Evolutionary conservation across 1,140 invertebrate genomes (phyloP).

Genomic region (Mercenaria mercenaria): DNA sequence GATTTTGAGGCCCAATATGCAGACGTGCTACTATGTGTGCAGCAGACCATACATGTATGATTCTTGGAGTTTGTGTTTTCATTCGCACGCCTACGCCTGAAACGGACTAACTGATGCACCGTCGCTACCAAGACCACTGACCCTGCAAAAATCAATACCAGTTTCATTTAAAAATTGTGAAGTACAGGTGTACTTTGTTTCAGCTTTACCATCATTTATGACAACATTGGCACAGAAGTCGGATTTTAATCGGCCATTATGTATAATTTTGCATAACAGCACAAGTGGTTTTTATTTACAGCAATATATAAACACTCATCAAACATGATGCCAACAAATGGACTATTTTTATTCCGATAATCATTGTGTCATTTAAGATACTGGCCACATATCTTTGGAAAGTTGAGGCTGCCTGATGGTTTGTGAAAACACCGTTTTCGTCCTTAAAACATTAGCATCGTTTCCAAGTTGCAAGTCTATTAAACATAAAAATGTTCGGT

Average conservation of each 20-base stretch:
- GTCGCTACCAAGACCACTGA: background rate
- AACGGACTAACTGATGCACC: background rate
- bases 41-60: background rate
- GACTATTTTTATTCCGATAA: background rate
- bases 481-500: background rate
- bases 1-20: background rate
- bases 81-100: background rate
- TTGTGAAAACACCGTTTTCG: background rate
- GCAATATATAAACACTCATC: background rate
- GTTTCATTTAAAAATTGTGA: background rate
- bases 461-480: slow-evolving; percentile 15
- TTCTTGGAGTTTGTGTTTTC: background rate
- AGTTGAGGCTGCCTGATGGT: background rate
- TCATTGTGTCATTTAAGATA: background rate
- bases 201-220: slow-evolving; percentile 1
- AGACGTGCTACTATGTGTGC: background rate
- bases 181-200: background rate
- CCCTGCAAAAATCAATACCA: background rate
- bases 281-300: slow-evolving; percentile 23
- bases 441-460: background rate
- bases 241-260: background rate
- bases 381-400: background rate
- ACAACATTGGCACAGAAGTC: slow-evolving; percentile 16
- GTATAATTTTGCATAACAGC: slow-evolving; percentile 3
- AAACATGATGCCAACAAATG: background rate